Base-by-base conservation (phyloP, 2,113 vertebrate species). In the Hystrix brachyura region DNA sequence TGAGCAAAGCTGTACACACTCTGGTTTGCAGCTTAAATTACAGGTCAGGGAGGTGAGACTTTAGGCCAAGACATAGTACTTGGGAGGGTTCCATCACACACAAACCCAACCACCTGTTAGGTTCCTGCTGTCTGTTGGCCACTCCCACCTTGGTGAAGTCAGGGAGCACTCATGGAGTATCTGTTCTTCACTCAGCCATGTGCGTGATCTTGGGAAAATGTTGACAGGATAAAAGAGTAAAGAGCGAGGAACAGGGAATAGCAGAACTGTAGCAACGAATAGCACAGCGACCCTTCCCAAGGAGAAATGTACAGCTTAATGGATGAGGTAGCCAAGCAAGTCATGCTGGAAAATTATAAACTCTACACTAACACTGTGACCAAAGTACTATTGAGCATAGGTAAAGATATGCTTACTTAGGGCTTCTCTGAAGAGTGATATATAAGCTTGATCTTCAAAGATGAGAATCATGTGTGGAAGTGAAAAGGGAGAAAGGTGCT, bases 401-500 rank as follows among this genome's bases (percentile, higher is more conserved):
- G 43, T 9, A 38, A 76, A 23, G 23, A 1, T 34, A 53, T 2
- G 1, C 59, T 64, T 74, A 32, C 6, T 76, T 80, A 21, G 27
- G 23, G 32, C 38, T 94, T 95, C 69, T 87, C 34, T 74, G n/a
- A 81, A 43, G 43, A 13, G 9, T 78, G 14, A 94, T 13, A 6
- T 12, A 21, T 48, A 65, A 91, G 25, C 5, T 88, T 76, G 14
- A 21, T 78, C 74, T 92, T 96, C n/a, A 90, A 90, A 90, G 34
- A 67, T 29, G 32, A 71, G 60, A 84, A 51, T 67, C 71, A 21
- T 53, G 0, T 82, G 3, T 82, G 7, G 25, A 88, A 19, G 76
- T 62, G 38, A 32, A 17, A 90, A 92, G 53, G 3, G 23, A 65
- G 21, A 51, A 71, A 64, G n/a, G 18, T 29, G 4, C 32, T 46